These are phyloP conservation scores for Trichogramma dendrolimi DNA, from an alignment of 2,888 invertebrate species.

Conservation along the genomic window DNA sequence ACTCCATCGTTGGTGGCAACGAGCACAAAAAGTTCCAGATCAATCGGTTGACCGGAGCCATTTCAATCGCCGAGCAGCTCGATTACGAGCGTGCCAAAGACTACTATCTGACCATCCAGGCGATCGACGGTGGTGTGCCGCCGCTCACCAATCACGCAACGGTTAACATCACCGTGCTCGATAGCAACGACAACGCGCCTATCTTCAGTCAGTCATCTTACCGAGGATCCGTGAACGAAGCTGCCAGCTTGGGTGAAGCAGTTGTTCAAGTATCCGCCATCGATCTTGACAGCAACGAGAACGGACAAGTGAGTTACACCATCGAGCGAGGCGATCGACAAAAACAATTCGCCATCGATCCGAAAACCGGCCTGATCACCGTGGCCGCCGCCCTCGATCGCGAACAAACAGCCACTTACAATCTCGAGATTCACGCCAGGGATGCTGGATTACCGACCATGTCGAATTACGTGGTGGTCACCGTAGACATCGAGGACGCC, in stretches of 20 bases:
- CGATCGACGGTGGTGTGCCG: conserved; percentile 83
- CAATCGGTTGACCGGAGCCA: conserved; percentile 68
- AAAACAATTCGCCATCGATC: conserved; percentile 75
- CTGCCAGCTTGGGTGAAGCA: conserved; percentile 67
- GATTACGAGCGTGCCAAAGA: conserved; percentile 84
- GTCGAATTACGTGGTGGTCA: conserved; percentile 69
- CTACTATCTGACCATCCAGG: conserved; percentile 84
- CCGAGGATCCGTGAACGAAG: conserved; percentile 73
- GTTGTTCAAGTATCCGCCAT: conserved; percentile 74
- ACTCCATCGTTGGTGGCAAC: conserved; percentile 83
- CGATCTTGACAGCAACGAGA: conserved; percentile 78
- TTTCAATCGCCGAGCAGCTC: conserved; percentile 72
- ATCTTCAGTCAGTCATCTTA: conserved; percentile 74
- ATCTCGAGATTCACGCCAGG: conserved; percentile 74
- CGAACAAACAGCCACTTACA: conserved; percentile 69
- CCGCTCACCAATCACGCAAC: conserved; percentile 85
- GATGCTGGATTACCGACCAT: conserved; percentile 77
- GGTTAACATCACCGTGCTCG: conserved; percentile 78
- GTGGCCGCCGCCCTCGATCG: conserved; percentile 75
- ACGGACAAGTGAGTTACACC: conserved; percentile 75
- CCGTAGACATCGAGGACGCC: conserved; percentile 79
- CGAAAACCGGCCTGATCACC: conserved; percentile 71
- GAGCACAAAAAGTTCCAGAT: conserved; percentile 81
- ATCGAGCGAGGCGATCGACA: conserved; percentile 73
- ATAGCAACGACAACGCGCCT: conserved; percentile 86